Evolutionary conservation across 2,797 vertebrate genomes (phyloP), one percentile per base, ranked within the genome.

Genomic region (Tokudaia muenninki): DNA sequence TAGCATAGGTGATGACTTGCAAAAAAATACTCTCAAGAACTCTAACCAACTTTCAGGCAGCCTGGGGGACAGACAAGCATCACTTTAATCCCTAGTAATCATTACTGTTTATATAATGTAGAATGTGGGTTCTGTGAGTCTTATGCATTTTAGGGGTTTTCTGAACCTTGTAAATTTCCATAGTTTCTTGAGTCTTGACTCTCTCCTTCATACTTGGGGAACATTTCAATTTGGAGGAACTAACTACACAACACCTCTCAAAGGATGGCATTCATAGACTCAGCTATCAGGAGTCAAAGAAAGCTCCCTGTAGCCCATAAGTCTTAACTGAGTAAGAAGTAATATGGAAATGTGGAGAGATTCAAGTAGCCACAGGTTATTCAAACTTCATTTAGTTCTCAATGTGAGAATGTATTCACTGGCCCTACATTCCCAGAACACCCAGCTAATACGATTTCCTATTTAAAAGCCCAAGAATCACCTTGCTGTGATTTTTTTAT

Each of bases 401-500:
- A 92, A 26, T 89, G 26, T 91, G 79, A 96, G 37, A 82, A 74
- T 37, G 41, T 80, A 74, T 10, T 81, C 61, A 24, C 41, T 81
- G 63, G 59, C 61, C 34, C 57, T 89, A 50, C 4, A 11, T 80
- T 70, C 57, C 57, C 59, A 80, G n/a, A 92, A 67, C 21, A 24
- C 21, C 50, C 29, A 31, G 22, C 24, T 87, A 84, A 72, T 72
- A 24, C 59, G 47, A 31, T 79, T 92, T 74, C 59, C 16, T 52
- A 90, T 52, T 89, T 94, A 92, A 87, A 80, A 75, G 9, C 0
- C 3, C 3, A 77, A 77, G 57, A 89, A 57, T 91, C 57, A 52
- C 13, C 9, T 87, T 37, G 12, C 34, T 87, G 14, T 16, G 21
- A 44, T n/a, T n/a, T 87, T 70, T 94, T n/a, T 50, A 8, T 29